phyloP scores from a whole-genome alignment of 2,113 vertebrate genomes.

The Mormoops blainvillei region DNA sequence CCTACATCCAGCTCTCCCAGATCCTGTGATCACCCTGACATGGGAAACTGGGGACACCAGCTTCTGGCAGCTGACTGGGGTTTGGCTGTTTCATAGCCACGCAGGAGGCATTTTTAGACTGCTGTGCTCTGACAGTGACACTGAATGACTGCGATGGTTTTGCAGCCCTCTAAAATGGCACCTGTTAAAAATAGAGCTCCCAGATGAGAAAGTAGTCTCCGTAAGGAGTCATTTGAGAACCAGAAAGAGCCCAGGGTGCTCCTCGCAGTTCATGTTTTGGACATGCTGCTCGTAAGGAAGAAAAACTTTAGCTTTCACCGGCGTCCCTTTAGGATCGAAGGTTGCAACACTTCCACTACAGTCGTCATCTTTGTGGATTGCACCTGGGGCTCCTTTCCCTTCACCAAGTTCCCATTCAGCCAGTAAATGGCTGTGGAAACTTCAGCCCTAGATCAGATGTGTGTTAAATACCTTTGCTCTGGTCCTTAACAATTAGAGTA shows the following conservation, averaged over 20 bases:
- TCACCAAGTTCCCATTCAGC: neutral
- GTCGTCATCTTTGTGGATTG: neutral
- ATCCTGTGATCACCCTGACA: neutral
- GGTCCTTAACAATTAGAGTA: neutral
- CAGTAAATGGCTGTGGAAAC: neutral
- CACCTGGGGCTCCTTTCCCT: neutral
- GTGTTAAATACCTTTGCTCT: neutral
- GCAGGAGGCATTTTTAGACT: neutral
- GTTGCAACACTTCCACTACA: neutral
- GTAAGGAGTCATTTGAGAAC: neutral
- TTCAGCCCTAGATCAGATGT: neutral
- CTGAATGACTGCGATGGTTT: neutral
- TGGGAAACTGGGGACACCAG: neutral
- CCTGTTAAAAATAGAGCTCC: constrained; percentile 46
- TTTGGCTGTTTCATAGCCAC: neutral
- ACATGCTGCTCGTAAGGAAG: neutral
- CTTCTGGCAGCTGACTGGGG: neutral
- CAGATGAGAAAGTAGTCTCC: neutral
- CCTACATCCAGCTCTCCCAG: neutral
- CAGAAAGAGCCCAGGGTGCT: neutral
- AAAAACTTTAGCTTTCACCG: neutral
- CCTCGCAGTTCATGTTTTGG: neutral
- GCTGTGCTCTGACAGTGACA: neutral
- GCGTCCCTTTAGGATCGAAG: neutral
- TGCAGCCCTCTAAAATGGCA: neutral